Evolutionary conservation across 2,113 vertebrate genomes (phyloP), one percentile per base, ranked within the genome.

Genomic region (Elaphurus davidianus): DNA sequence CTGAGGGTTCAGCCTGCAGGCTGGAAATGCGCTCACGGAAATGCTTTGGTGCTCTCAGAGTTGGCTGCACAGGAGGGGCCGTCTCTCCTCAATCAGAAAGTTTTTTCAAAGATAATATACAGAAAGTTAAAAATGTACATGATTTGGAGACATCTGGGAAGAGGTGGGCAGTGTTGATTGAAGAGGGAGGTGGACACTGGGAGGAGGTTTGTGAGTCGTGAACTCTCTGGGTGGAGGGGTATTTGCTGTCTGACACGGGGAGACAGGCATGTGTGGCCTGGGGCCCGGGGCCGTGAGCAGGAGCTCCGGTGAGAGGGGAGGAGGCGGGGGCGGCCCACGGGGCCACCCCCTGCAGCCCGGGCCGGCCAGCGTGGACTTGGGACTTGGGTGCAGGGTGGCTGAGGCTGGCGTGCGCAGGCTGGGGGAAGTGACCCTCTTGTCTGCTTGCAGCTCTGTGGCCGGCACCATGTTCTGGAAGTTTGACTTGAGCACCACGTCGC

Each of bases 381-480:
- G n/a, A 16, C 8, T 15, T 11, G 0, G 43, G 45, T 47, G 19
- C 0, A 0, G 23, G 11, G 0, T 9, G 55, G 40, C 1, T 36
- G 82, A 71, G 67, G 55, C 3, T 7, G 16, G 33, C 6, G 27
- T 0, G 2, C 19, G 0, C 0, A 2, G n/a, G 0, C 0, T 16
- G 40, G 57, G 27, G 19, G 36, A 33, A 3, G 4, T 96, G 78
- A 97, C 84, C 0, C 0, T 25, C 0, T 30, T 13, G 5, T 76
- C 83, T 2, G 13, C 0, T 95, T 94, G 0, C 95, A 99, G 99
- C 97, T 98, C 97, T 98, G 96, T 97, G 98, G 98, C 96, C 97
- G 98, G 98, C 99, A 99, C 97, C 99, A 99, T 99, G 99, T 99
- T 99, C 99, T 99, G 99, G 99, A 99, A 99, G 99, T 99, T 99